phyloP scores from a whole-genome alignment of 2,888 invertebrate species.

The Dichetophora obliterata region DNA sequence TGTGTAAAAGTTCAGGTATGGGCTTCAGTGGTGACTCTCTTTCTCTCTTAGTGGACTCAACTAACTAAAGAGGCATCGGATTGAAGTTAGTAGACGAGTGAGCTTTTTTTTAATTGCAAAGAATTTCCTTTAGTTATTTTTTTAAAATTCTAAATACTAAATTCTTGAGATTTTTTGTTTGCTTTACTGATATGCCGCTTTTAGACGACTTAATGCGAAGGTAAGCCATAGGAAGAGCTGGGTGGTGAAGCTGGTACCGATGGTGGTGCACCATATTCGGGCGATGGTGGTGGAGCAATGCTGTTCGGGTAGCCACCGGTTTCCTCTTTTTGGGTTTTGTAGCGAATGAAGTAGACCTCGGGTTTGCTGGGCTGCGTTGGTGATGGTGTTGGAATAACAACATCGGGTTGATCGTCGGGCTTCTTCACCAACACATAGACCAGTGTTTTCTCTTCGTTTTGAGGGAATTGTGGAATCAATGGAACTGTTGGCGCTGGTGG shows the following conservation, averaged over 20 bases:
- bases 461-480: conserved; percentile 75
- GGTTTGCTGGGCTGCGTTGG: conserved; percentile 83
- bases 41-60: not conserved
- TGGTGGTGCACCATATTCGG: conserved; percentile 68
- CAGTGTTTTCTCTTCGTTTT: conserved; percentile 81
- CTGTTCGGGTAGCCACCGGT: conserved; percentile 68
- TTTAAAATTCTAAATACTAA: conserved; percentile 25
- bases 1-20: not conserved
- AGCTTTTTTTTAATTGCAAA: conserved; percentile 36
- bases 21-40: not conserved
- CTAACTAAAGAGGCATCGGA: not conserved
- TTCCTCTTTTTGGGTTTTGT: conserved; percentile 76
- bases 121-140: conserved; percentile 23
- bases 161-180: conserved; percentile 24
- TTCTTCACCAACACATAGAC: conserved; percentile 83
- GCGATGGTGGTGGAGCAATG: conserved; percentile 62
- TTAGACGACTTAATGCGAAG: conserved; percentile 56
- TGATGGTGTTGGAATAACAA: conserved; percentile 77
- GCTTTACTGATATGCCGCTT: conserved; percentile 8
- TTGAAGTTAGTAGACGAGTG: conserved; percentile 5
- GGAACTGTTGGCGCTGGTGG: conserved; percentile 76
- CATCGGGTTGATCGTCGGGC: conserved; percentile 79
- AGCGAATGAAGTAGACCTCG: conserved; percentile 82
- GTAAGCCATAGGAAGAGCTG: conserved; percentile 67
- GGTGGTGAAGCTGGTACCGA: conserved; percentile 66